phyloP scores from a whole-genome alignment of 1,140 invertebrate genomes.

The Hycleus phaleratus region DNA sequence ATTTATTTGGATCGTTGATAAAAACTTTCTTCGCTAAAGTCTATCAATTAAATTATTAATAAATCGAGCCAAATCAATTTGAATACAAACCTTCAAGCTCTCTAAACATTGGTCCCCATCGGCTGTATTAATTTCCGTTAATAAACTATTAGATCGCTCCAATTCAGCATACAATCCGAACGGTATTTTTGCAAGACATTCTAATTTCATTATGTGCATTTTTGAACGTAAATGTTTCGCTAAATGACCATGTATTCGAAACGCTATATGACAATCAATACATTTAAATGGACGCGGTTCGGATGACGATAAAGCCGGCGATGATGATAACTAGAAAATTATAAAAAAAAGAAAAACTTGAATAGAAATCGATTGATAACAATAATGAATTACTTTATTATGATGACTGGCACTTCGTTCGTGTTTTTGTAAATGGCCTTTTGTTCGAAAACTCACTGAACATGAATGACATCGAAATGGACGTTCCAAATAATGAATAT shows the following conservation, averaged over 20 bases:
- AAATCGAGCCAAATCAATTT: neutral
- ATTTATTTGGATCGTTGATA: conserved; percentile 70
- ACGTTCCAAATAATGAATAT: conserved; percentile 92
- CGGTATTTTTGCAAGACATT: conserved; percentile 85
- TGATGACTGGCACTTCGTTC: conserved; percentile 82
- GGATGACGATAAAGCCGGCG: conserved; percentile 47
- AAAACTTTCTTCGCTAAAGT: conserved; percentile 72
- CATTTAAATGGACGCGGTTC: conserved; percentile 94
- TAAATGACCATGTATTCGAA: conserved; percentile 91
- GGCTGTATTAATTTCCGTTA: conserved; percentile 89
- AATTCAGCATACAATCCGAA: conserved; percentile 95
- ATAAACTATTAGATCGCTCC: conserved; percentile 79
- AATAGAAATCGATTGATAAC: neutral
- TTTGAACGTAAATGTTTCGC: conserved; percentile 95
- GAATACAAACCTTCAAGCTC: conserved; percentile 59
- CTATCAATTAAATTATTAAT: conserved; percentile 44
- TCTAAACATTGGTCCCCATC: conserved; percentile 89
- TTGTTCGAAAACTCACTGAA: conserved; percentile 82
- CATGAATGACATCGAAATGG: conserved; percentile 87
- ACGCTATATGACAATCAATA: conserved; percentile 90
- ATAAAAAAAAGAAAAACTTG: neutral
- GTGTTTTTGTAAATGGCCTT: conserved; percentile 88
- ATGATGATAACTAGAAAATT: conserved; percentile 35
- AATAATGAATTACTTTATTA: conserved; percentile 63
- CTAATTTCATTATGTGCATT: conserved; percentile 93